Evolutionary conservation across 2,113 vertebrate genomes (phyloP).

Genomic region (Strix uralensis): DNA sequence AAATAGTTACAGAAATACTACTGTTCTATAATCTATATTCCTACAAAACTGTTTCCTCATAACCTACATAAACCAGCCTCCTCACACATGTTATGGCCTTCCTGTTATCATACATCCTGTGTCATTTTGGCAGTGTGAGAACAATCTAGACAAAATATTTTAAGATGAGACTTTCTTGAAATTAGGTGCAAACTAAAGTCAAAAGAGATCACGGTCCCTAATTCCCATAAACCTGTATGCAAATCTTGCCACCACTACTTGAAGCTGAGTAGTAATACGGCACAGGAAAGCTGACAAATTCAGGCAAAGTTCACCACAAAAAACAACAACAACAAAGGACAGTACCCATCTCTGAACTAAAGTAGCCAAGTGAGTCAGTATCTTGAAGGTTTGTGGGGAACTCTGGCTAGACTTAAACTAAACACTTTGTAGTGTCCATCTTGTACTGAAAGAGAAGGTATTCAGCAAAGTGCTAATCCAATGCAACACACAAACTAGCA

Average conservation of each 20-base stretch:
- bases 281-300: neutral
- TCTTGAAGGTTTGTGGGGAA: neutral
- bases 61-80: neutral
- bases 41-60: neutral
- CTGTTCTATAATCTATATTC: neutral
- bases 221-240: neutral
- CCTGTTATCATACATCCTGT: neutral
- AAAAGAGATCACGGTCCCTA: neutral
- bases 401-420: neutral
- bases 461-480: slow-evolving; percentile 47
- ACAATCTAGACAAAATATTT: neutral
- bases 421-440: neutral
- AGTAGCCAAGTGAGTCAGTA: neutral
- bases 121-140: neutral
- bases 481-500: slow-evolving; percentile 69
- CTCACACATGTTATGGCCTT: neutral
- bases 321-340: neutral
- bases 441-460: neutral
- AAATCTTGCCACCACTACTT: neutral
- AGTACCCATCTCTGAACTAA: neutral
- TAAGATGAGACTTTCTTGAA: neutral
- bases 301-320: neutral
- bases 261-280: neutral
- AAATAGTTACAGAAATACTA: neutral
- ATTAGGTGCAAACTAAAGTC: neutral